Evolutionary conservation across 23 tunicate species (phyloP), one percentile per base, ranked within the genome.

Genomic region (Ascidia mentula): DNA sequence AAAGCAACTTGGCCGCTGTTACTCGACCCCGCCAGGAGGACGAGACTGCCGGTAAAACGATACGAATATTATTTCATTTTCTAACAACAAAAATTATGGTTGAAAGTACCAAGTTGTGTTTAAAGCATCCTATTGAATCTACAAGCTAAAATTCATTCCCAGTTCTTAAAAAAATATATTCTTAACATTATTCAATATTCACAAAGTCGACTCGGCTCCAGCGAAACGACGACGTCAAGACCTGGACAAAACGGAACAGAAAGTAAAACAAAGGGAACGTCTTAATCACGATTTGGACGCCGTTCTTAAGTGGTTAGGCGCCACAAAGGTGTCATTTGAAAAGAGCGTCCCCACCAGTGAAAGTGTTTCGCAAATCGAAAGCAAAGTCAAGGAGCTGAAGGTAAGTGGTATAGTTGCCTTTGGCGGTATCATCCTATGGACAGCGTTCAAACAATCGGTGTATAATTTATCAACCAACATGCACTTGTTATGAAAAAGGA

Each of bases 221-320:
- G 32, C 75, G 18, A 71, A 71, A 9, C 30, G 39, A 71, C 75
- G 75, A 71, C 69, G 60, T 6, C 69, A 46, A 46, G 81, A 77
- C 32, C 13, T 69, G 38, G 18, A 42, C 72, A 60, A 79, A 22
- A 31, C 38, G 26, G 46, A 38, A 22, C 60, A 46, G 33, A 81
- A 70, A 31, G 69, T 34, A 17, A 28, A 69, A 31, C 86, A 82
- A 45, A 61, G 65, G 13, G n/a, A 31, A 15, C 88, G 79, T 32
- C 84, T 85, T 28, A 69, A 30, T 18, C 45, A 60, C 24, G 96
- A 90, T 61, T 77, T 85, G 74, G 82, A 74, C 40, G 46, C 72
- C 0, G 70, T 87, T 7, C 60, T 90, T 53, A 40, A 40, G 7
- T 90, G 96, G 96, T 40, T 84, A 17, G 83, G 80, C 32, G 78